Evolutionary conservation across 2,888 invertebrate species (phyloP).

Genomic region (Phyllotreta striolata): DNA sequence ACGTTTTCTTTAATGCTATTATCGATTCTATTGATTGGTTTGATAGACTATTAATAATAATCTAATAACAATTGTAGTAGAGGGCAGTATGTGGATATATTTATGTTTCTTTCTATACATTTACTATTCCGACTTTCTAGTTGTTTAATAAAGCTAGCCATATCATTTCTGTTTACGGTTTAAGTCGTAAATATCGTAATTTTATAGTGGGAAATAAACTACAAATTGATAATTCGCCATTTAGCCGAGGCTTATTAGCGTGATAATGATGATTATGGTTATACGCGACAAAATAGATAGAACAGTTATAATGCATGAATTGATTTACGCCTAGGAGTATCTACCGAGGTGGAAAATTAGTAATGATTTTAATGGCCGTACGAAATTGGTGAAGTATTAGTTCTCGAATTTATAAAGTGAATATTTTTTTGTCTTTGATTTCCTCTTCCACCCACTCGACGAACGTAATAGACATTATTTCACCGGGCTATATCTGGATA

Average conservation of each 20-base stretch:
- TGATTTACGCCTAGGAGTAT: conserved; percentile 3
- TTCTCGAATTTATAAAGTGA: no score
- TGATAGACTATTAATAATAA: conserved; percentile 3
- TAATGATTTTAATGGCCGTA: background rate
- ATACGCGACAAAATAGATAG: conserved; percentile 12
- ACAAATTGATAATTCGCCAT: conserved; percentile 10
- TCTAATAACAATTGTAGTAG: background rate
- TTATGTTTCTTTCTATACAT: background rate
- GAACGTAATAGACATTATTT: no score
- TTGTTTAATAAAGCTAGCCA: background rate
- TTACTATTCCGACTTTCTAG: conserved; percentile 3
- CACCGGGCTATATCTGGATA: no score
- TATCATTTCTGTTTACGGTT: conserved; percentile 11
- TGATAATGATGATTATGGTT: conserved; percentile 13
- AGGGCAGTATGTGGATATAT: background rate
- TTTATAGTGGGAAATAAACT: conserved; percentile 11
- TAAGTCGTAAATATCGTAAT: conserved; percentile 10
- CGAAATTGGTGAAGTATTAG: background rate
- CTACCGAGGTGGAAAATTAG: background rate
- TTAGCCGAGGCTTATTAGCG: conserved; percentile 5
- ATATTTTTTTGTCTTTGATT: no score
- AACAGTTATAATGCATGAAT: conserved; percentile 5
- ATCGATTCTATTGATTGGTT: conserved; percentile 7
- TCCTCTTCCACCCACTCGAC: no score
- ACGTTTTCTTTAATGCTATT: background rate